These are phyloP conservation scores for Vulpes lagopus DNA, from an alignment of 2,113 vertebrate species.

Conservation along the genomic window DNA sequence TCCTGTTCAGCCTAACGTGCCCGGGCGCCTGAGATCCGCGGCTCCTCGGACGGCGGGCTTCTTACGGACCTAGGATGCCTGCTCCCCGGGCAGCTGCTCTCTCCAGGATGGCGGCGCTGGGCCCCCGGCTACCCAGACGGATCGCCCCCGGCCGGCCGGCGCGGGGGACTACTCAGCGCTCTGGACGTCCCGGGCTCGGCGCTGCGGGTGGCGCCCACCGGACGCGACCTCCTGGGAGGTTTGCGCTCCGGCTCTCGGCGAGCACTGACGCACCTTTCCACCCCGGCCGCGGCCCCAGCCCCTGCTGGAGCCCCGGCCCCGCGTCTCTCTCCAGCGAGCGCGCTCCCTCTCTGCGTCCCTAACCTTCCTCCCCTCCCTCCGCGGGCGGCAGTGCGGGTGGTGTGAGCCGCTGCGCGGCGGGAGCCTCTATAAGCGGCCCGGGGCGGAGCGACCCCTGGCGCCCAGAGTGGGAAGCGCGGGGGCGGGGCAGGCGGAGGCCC, in stretches of 20 bases:
- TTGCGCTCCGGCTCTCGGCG: slow-evolving; percentile 10
- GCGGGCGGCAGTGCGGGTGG: slow-evolving; percentile 67
- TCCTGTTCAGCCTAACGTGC: not conserved
- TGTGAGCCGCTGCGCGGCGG: slow-evolving; percentile 65
- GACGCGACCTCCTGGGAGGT: slow-evolving; percentile 38
- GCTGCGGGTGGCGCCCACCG: not conserved
- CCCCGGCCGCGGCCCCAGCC: not conserved
- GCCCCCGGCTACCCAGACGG: slow-evolving; percentile 31
- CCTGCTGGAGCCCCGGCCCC: slow-evolving; percentile 54
- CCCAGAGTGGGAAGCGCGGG: slow-evolving; percentile 70
- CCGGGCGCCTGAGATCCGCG: not conserved
- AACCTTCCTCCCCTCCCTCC: slow-evolving; percentile 72
- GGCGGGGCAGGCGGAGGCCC: slow-evolving; percentile 75
- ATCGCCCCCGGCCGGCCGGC: not conserved
- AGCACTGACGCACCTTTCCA: not conserved
- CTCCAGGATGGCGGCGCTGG: slow-evolving; percentile 36
- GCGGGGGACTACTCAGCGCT: not conserved
- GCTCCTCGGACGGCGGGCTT: slow-evolving; percentile 69
- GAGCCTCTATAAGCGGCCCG: slow-evolving; percentile 77
- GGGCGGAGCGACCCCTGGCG: slow-evolving; percentile 82
- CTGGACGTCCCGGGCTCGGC: slow-evolving; percentile 70
- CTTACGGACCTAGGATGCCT: slow-evolving; percentile 24
- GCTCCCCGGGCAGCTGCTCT: slow-evolving; percentile 55
- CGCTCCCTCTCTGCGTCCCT: slow-evolving; percentile 57
- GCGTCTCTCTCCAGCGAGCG: slow-evolving; percentile 16